A percentile compares a stretch with the other conserved stretches of the same genome.
Conservation (phyloP, 1,140 invertebrate species). For the Meloidogyne chitwoodi region DNA sequence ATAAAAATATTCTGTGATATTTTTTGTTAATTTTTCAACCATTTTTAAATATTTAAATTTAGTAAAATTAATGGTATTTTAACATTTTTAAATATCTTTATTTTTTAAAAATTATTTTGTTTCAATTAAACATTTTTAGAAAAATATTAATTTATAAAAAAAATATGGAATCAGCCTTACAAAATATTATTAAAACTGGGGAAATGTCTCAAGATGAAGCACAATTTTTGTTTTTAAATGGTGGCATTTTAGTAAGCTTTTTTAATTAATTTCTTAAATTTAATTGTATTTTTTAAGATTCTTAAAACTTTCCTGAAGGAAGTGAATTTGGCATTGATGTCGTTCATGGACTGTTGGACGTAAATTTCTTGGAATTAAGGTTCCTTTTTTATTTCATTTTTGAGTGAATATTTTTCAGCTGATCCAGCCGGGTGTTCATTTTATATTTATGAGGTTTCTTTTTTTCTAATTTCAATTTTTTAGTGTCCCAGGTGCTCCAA, state of each 20-base stretch:
- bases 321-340: slow-evolving; percentile 95
- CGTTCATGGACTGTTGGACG: slow-evolving; percentile 85
- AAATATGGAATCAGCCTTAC: neutral
- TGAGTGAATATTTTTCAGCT: slow-evolving; percentile 65
- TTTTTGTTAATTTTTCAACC: too few relatives aligned
- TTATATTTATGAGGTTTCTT: slow-evolving; percentile 67
- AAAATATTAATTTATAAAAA: neutral
- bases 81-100: neutral
- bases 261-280: neutral
- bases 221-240: slow-evolving; percentile 73
- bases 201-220: slow-evolving; percentile 76
- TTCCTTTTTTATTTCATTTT: neutral
- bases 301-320: slow-evolving; percentile 77
- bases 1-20: too few relatives aligned
- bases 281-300: slow-evolving; percentile 63
- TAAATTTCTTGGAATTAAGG: slow-evolving; percentile 87
- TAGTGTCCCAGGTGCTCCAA: slow-evolving; percentile 68
- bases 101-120: neutral
- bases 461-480: slow-evolving; percentile 62
- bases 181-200: slow-evolving; percentile 31
- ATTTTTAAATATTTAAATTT: too few relatives aligned
- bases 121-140: neutral
- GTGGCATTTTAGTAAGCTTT: slow-evolving; percentile 64
- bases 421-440: slow-evolving; percentile 95
- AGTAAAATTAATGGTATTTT: too few relatives aligned